Evolutionary conservation across 2,888 invertebrate genomes (phyloP).

Genomic region (Plagodis pulveraria): DNA sequence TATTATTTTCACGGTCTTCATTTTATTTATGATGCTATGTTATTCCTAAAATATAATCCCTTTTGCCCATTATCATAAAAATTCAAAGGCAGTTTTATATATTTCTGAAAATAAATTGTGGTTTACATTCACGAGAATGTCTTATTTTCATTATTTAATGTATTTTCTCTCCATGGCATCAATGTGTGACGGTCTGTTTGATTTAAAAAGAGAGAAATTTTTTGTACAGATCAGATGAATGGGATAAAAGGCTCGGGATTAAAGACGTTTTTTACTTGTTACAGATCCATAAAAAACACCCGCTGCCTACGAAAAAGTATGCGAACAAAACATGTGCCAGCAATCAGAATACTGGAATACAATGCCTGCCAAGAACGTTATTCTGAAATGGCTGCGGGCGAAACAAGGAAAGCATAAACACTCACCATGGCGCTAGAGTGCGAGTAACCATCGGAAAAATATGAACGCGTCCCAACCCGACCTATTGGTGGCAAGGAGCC

Average conservation of each 20-base stretch:
- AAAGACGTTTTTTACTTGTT: slow-evolving; percentile 56
- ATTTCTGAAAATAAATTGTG: too few relatives aligned
- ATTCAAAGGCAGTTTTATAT: not conserved
- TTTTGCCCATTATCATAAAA: too few relatives aligned
- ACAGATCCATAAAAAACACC: slow-evolving; percentile 57
- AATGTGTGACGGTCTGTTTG: too few relatives aligned
- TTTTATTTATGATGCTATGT: too few relatives aligned
- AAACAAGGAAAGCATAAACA: slow-evolving; percentile 80
- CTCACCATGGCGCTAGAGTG: slow-evolving; percentile 75
- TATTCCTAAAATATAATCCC: too few relatives aligned
- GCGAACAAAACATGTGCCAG: slow-evolving; percentile 72
- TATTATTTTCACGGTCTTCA: too few relatives aligned
- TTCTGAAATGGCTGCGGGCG: slow-evolving; percentile 79
- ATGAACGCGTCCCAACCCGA: slow-evolving; percentile 75
- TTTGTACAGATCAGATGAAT: too few relatives aligned
- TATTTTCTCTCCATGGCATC: too few relatives aligned
- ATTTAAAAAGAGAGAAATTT: too few relatives aligned
- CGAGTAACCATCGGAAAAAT: slow-evolving; percentile 72
- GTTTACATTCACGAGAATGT: too few relatives aligned
- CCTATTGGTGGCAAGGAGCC: slow-evolving; percentile 76
- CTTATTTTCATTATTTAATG: too few relatives aligned
- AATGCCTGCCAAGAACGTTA: slow-evolving; percentile 81
- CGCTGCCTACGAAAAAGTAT: slow-evolving; percentile 59
- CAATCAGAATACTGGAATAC: slow-evolving; percentile 68
- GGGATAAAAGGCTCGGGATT: slow-evolving; percentile 11